Percentiles rank a stretch among this genome's conserved stretches.
phyloP scores from a whole-genome alignment of 2,888 invertebrate genomes.

The Brachypalpus laphriformis region DNA sequence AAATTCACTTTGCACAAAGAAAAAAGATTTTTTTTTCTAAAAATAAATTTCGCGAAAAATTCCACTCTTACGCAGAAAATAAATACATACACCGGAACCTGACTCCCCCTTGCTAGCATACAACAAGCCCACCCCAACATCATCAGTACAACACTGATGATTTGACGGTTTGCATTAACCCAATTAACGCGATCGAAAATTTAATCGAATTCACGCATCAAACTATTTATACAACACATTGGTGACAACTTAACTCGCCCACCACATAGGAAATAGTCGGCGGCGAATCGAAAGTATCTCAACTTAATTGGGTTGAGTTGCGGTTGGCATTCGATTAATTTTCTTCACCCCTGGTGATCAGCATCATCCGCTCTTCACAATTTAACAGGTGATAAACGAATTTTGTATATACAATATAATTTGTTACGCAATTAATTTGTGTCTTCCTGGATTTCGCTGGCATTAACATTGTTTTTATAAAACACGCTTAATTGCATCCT shows the following conservation, averaged over 20 bases:
- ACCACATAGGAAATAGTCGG: neutral
- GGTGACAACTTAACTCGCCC: slow-evolving; percentile 25
- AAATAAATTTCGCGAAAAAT: slow-evolving; percentile 9
- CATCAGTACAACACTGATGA: neutral
- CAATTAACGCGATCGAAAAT: slow-evolving; percentile 46
- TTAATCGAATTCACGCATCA: slow-evolving; percentile 35
- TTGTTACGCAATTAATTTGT: slow-evolving; percentile 20
- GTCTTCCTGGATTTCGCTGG: slow-evolving; percentile 4
- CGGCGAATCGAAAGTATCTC: neutral
- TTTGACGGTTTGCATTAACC: slow-evolving; percentile 31
- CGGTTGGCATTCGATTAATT: neutral
- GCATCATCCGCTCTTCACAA: neutral
- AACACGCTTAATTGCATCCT: slow-evolving; percentile 4
- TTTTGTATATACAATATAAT: slow-evolving; percentile 3
- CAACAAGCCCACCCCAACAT: slow-evolving; percentile 1
- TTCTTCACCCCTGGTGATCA: neutral
- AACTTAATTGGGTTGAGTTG: neutral
- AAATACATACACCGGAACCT: slow-evolving; percentile 1
- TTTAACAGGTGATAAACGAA: slow-evolving; percentile 16
- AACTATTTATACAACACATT: slow-evolving; percentile 26
- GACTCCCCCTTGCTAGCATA: neutral
- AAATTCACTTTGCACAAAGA: neutral
- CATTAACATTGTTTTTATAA: neutral
- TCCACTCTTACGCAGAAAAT: slow-evolving; percentile 5
- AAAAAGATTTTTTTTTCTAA: neutral